phyloP scores from a whole-genome alignment of 2,888 invertebrate species.

The Lasioglossum oenotherae region DNA sequence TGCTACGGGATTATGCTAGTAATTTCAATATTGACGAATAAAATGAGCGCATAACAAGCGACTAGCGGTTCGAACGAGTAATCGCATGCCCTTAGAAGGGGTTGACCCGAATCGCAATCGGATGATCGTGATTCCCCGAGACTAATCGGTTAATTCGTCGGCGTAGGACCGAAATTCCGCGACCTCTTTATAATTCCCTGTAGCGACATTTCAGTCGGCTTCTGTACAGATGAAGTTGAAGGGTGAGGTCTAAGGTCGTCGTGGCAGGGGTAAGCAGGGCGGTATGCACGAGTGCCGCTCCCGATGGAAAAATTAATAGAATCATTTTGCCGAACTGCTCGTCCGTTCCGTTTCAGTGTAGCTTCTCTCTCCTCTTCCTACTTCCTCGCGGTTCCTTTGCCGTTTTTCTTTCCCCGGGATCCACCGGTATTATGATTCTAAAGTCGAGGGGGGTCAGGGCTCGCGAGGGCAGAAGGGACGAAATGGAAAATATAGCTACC shows the following conservation, averaged over 20 bases:
- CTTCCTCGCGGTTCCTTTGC: slow-evolving; percentile 9
- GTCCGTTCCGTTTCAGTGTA: slow-evolving; percentile 42
- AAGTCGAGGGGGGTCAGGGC: slow-evolving; percentile 53
- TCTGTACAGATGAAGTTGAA: slow-evolving; percentile 1
- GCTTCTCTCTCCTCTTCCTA: slow-evolving; percentile 13
- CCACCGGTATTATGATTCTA: slow-evolving; percentile 57
- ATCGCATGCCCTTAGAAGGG: background rate
- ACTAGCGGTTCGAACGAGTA: background rate
- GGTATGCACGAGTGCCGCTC: slow-evolving; percentile 83
- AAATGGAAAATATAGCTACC: slow-evolving; percentile 74
- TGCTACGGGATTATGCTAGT: no score
- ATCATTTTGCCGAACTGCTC: slow-evolving; percentile 81
- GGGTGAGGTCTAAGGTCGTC: slow-evolving; percentile 13
- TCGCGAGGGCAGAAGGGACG: slow-evolving; percentile 54
- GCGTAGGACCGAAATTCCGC: slow-evolving; percentile 54
- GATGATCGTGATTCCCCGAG: background rate
- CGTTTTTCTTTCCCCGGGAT: slow-evolving; percentile 13
- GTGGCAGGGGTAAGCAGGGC: slow-evolving; percentile 71
- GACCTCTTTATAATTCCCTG: slow-evolving; percentile 64
- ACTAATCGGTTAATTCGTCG: slow-evolving; percentile 23
- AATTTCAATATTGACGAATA: background rate
- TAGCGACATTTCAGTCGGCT: slow-evolving; percentile 49
- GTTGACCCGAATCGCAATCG: background rate
- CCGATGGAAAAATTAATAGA: slow-evolving; percentile 84
- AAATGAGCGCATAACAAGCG: background rate